Base-by-base conservation (phyloP, 2,888 invertebrate genomes). In the Saturnia japonica region DNA sequence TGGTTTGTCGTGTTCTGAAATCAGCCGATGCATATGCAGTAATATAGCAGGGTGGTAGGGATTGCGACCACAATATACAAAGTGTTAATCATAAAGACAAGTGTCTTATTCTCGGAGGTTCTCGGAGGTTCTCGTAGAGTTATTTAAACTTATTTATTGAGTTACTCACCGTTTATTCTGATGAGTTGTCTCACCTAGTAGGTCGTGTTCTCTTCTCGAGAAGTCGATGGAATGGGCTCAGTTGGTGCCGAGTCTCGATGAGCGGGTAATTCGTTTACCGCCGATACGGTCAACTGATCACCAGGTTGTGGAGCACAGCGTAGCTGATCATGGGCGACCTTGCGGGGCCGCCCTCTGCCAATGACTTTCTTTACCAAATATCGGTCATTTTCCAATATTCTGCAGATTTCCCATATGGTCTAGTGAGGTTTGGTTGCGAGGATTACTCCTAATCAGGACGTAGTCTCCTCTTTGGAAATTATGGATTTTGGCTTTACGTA, bases 391-490 rank as follows among this genome's bases (percentile, higher is more conserved):
- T 76, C 73, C 51, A 78, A 60, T 0, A 74, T 72, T 12, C 66
- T 60, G 1, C 67, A 68, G 9, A 79, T 73, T 2, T 68, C 47
- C n/a, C n/a, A 45, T 70, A 76, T 4, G 76, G 73, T 25, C 71
- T 28, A 79, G 54, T 68, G 77, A 76, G 0, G 77, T 78, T 69
- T 77, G 77, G 42, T 75, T 75, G 9, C 77, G 72, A 68, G 77
- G 74, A 19, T 72, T 69, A 66, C 45, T 71, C 69, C 75, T 76
- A 0, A 77, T 47, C 54, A 78, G 75, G 0, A 78, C n/a, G n/a
- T n/a, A n/a, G n/a, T n/a, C n/a, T n/a, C n/a, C n/a, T n/a, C n/a
- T n/a, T n/a, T n/a, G n/a, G n/a, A n/a, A n/a, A n/a, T n/a, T n/a
- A n/a, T n/a, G n/a, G n/a, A n/a, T n/a, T n/a, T n/a, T n/a, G n/a